A percentile compares a stretch with the other conserved stretches of the same genome.
phyloP scores from a whole-genome alignment of 2,888 invertebrate genomes.

The Cataglyphis altisquamis region DNA sequence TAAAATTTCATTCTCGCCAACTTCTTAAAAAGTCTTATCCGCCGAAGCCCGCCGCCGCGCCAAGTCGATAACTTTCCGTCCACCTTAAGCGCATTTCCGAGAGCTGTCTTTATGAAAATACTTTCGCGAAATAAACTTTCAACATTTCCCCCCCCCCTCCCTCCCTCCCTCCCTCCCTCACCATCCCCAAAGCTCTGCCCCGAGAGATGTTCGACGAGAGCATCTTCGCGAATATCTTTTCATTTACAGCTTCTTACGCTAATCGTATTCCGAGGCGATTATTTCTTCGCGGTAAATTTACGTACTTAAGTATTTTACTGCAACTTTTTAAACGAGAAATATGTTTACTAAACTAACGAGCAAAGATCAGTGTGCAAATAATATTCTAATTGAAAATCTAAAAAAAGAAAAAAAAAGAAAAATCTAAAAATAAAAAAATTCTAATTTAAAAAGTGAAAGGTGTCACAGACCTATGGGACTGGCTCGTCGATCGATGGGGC shows the following conservation, averaged over 20 bases:
- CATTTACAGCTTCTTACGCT: not conserved
- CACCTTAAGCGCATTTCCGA: slow-evolving; percentile 37
- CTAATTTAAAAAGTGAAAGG: not conserved
- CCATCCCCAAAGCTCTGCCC: no score
- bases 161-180: no score
- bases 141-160: not conserved
- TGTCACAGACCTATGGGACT: slow-evolving; percentile 77
- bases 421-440: not conserved
- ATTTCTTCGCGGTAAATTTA: slow-evolving; percentile 6
- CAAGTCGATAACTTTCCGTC: slow-evolving; percentile 49
- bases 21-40: slow-evolving; percentile 54
- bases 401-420: no score
- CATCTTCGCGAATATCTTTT: slow-evolving; percentile 17
- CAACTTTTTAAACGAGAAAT: not conserved
- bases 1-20: slow-evolving; percentile 52
- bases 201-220: not conserved
- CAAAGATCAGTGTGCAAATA: not conserved
- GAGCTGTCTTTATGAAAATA: slow-evolving; percentile 52
- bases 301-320: not conserved
- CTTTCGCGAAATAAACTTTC: slow-evolving; percentile 48
- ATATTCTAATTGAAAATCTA: not conserved
- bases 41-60: slow-evolving; percentile 36
- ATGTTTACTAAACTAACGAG: no score
- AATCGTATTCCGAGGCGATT: not conserved
- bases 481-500: slow-evolving; percentile 78